Evolutionary conservation across 2,888 invertebrate species (phyloP).

Genomic region (Thera britannica): DNA sequence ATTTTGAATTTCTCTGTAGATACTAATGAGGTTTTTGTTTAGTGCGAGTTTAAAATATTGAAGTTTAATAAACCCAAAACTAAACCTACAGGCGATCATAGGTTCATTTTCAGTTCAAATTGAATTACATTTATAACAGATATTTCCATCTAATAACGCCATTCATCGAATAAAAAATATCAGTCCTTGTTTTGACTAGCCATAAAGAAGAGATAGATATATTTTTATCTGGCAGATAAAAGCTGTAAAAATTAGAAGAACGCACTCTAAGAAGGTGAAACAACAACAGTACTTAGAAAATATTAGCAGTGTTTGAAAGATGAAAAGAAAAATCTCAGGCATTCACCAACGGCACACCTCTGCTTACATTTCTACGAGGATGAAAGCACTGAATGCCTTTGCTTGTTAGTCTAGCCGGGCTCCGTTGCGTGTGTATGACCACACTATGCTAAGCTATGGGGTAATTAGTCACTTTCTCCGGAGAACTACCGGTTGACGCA

Average conservation of each 20-base stretch:
- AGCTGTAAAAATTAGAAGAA: no score
- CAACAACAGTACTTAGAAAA: neutral
- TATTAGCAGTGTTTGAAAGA: neutral
- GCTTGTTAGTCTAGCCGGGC: slow-evolving; percentile 46
- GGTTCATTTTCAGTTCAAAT: no score
- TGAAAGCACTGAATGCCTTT: slow-evolving; percentile 52
- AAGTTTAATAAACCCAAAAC: no score
- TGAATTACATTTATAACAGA: no score
- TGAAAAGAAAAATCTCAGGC: neutral
- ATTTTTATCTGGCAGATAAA: no score
- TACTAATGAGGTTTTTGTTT: neutral
- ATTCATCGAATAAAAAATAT: no score
- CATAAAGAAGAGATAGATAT: no score
- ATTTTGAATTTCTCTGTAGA: neutral
- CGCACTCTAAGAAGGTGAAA: neutral
- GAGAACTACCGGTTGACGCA: slow-evolving; percentile 46
- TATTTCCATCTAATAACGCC: no score
- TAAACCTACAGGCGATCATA: no score
- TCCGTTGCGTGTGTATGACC: slow-evolving; percentile 56
- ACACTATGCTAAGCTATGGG: slow-evolving; percentile 54
- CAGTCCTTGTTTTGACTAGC: no score
- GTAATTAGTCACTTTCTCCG: slow-evolving; percentile 67
- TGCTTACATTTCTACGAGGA: slow-evolving; percentile 40
- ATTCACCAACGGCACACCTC: slow-evolving; percentile 12
- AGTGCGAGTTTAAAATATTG: no score